Base-by-base conservation (phyloP, 2,797 vertebrate species). In the Lates japonicus region DNA sequence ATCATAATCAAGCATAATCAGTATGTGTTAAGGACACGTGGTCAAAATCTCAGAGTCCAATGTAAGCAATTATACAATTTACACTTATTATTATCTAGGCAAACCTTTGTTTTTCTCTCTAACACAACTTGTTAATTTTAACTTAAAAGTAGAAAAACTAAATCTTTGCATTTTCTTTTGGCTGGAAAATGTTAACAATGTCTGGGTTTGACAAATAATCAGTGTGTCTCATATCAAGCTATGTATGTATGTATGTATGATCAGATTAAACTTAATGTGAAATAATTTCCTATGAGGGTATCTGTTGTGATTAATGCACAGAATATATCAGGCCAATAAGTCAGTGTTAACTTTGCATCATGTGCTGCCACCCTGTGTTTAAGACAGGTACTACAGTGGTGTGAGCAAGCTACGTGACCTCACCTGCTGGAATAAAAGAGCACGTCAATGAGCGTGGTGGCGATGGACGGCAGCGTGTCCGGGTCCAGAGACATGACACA, bases 401-500 rank as follows among this genome's bases (percentile, higher is more conserved):
- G 62, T 5, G 35, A 42, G 39, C 3, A 17, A 7, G 29, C 0
- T 1, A 6, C 1, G 1, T 29, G 25, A 29, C 25, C 82, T 89
- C 82, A 99, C 98, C 96, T 94, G 93, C 92, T 95, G 0, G 98
- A 97, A 78, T 99, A 99, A 94, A 99, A 99, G 65, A 99, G 96
- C 76, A 97, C 98, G 0, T 99, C 98, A 0, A 99, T 97, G 82
- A 99, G 97, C 0, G 95, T 97, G 67, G 97, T 99, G 84, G 98
- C 97, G 0, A 99, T 97, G 80, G 97, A 96, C 0, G 98, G 98
- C 89, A 99, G 94, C 0, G 97, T 98, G 91, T 98, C 97, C 0
- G 97, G 97, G 88, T 98, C 97, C 94, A 99, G 91, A 0, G 97
- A 97, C 93, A 99, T 96, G 78, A 99, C 95, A 35, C 98, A 99